phyloP scores from a whole-genome alignment of 2,113 vertebrate genomes.

The Ciconia maguari region DNA sequence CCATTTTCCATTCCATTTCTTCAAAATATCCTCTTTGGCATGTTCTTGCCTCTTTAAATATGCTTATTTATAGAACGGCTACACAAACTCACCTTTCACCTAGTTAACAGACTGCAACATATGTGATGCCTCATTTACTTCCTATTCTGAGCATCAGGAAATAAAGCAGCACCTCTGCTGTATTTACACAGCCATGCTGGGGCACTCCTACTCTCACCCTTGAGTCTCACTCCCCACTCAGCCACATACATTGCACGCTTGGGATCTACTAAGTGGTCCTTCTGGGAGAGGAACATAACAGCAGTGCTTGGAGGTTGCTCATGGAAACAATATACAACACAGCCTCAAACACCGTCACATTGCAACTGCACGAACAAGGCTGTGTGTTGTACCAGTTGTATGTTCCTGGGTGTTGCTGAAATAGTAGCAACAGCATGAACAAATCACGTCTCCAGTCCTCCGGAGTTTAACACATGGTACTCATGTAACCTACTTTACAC shows the following conservation, averaged over 20 bases:
- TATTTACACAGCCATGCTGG: neutral
- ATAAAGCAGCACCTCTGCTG: neutral
- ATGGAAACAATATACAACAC: rapidly evolving
- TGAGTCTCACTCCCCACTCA: neutral
- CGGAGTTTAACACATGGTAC: rapidly evolving
- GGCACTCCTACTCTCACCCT: neutral
- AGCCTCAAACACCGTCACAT: neutral
- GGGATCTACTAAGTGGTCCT: neutral
- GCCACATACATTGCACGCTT: neutral
- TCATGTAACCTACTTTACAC: neutral
- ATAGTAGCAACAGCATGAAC: neutral
- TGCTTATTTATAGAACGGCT: neutral
- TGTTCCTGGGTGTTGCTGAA: neutral
- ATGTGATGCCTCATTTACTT: neutral
- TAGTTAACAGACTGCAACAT: neutral
- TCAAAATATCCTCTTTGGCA: neutral
- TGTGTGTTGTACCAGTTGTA: neutral
- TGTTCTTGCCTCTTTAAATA: neutral
- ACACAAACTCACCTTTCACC: neutral
- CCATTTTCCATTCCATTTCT: neutral
- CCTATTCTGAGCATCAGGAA: neutral
- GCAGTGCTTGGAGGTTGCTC: neutral
- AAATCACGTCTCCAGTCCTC: neutral
- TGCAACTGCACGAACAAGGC: neutral
- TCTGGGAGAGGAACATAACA: neutral